These are phyloP conservation scores for Darevskia nairensis DNA, from an alignment of 2,797 vertebrate genomes.

Conservation along the genomic window DNA sequence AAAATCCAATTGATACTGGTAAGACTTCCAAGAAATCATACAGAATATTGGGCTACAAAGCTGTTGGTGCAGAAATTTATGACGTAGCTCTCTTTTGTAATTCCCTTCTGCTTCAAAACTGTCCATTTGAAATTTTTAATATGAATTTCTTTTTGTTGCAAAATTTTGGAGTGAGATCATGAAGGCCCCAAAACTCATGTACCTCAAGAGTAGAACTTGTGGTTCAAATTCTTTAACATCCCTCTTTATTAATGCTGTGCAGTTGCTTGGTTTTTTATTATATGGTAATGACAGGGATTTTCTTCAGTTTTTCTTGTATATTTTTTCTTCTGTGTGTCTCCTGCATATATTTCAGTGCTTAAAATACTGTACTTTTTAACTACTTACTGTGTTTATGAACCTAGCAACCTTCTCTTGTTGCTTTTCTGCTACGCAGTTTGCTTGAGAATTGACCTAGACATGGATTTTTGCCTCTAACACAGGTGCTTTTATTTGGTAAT, in stretches of 20 bases:
- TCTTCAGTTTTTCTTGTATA: neutral
- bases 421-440: neutral
- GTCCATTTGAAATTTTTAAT: conserved; percentile 25
- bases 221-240: neutral
- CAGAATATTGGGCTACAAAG: conserved; percentile 21
- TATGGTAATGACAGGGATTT: neutral
- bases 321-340: neutral
- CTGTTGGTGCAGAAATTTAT: conserved; percentile 41
- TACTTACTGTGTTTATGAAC: neutral
- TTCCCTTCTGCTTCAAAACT: conserved; percentile 62
- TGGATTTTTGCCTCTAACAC: conserved; percentile 41
- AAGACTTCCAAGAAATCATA: neutral
- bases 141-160: neutral
- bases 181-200: neutral
- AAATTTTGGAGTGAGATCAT: conserved; percentile 8
- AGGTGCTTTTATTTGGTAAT: conserved; percentile 18
- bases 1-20: neutral
- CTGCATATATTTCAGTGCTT: neutral
- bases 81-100: conserved; percentile 69
- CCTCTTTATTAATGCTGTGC: neutral
- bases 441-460: neutral
- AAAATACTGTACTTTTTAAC: neutral
- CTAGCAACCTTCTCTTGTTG: neutral
- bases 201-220: neutral
- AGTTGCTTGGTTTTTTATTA: neutral